Evolutionary conservation across 1,140 invertebrate genomes (phyloP).

Genomic region (Drosophila teissieri): DNA sequence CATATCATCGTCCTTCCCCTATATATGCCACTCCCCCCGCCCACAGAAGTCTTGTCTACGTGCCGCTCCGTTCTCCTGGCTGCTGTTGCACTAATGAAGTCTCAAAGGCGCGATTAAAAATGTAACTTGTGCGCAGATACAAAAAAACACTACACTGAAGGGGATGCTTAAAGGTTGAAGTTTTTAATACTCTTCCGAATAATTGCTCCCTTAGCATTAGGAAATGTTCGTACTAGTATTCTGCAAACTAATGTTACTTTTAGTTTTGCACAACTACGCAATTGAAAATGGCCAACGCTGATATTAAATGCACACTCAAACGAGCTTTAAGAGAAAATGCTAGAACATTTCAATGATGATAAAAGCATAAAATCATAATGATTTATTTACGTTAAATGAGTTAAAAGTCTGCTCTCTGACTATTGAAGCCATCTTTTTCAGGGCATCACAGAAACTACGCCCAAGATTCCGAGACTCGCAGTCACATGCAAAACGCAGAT

Average conservation of each 20-base stretch:
- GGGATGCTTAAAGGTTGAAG: conserved; percentile 30
- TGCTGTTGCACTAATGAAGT: conserved; percentile 75
- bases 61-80: conserved; percentile 35
- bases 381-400: not conserved
- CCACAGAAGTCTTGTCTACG: conserved; percentile 27
- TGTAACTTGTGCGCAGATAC: conserved; percentile 73
- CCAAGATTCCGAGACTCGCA: conserved; percentile 29
- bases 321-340: too few relatives aligned
- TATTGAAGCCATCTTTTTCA: conserved; percentile 1
- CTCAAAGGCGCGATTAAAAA: conserved; percentile 83
- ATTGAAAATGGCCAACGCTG: too few relatives aligned
- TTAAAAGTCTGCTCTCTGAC: not conserved
- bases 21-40: not conserved
- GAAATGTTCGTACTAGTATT: not conserved
- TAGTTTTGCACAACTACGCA: not conserved
- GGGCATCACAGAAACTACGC: conserved; percentile 30
- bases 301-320: too few relatives aligned
- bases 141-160: conserved; percentile 37
- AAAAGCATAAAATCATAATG: not conserved
- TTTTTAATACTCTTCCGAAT: conserved; percentile 41
- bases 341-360: not conserved
- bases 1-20: conserved; percentile 6
- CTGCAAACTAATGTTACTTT: not conserved
- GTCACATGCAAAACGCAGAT: conserved; percentile 77
- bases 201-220: conserved; percentile 20